Base-by-base conservation (phyloP, 2,113 vertebrate genomes). In the Istiophorus platypterus region DNA sequence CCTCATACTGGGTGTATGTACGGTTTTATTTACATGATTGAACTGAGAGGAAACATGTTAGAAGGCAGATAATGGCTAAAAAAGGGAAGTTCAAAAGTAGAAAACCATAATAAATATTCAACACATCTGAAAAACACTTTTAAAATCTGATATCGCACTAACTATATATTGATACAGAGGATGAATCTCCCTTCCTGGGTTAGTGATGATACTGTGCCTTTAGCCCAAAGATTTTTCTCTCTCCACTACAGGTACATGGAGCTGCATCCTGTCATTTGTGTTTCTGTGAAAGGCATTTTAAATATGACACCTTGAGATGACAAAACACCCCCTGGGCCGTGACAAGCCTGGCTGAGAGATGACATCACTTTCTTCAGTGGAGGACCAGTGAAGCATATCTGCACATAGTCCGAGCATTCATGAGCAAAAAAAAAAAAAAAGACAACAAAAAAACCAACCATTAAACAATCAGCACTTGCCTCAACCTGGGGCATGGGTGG, bases 361-460 rank as follows among this genome's bases (percentile, higher is more conserved):
- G 90, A 93, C 90, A 92, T 93, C 91, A 93, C 78, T 20, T 18
- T 65, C 73, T 74, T 85, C 84, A 85, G 79, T 88, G 72, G 68
- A n/a, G 4, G 85, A 72, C 81, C 70, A 66, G 63, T 87, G 81
- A 77, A 82, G 89, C 87, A 27, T 57, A 72, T 88, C 88, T 29
- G 22, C 63, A 73, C 72, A 59, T 64, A 58, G 80, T 51, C 8
- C 17, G 41, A 76, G 81, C 49, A 70, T 87, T 89, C 24, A 64
- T 45, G 56, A 47, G 62, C 58, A 5, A 54, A 5, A 27, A 41
- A 20, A 47, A 41, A 63, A 41, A 75, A 12, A n/a, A n/a, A n/a
- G n/a, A n/a, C n/a, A n/a, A n/a, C n/a, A n/a, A n/a, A n/a, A n/a
- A n/a, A n/a, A n/a, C n/a, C n/a, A n/a, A n/a, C n/a, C n/a, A n/a